Base-by-base conservation (phyloP, 2,113 vertebrate species). In the Tretioscincus oriximinensis region DNA sequence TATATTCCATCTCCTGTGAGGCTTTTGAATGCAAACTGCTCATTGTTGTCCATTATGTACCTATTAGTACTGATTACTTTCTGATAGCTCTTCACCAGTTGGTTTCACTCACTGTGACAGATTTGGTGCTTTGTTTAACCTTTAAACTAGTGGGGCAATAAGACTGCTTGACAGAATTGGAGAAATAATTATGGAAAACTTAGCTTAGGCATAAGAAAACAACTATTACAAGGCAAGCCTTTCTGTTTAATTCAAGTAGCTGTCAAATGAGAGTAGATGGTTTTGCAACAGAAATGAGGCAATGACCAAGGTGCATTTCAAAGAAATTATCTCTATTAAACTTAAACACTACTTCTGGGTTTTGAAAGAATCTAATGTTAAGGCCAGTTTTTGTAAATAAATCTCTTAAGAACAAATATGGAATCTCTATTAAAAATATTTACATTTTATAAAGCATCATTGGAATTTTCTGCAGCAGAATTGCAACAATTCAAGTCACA, bases 1-100 rank as follows among this genome's bases (percentile, higher is more conserved):
- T 97, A 94, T 84, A 87, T 95, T 96, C 94, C 94, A 94, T 97
- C 97, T 93, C 86, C 86, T 82, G 92, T 97, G 96, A 97, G 97
- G 93, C 94, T 97, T 97, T 96, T 97, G 94, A 95, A 95, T 92
- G 92, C 97, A 96, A 95, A 95, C 94, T 95, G 96, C 94, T 94
- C 95, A 95, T 96, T 96, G 96, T 96, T 97, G 96, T 94, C 96
- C 94, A 98, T 98, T 98, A 98, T 97, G 97, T 97, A 97, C 96
- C 97, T 97, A 99, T 99, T 99, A 98, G 96, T 94, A 95, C 96
- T 98, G 97, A 99, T 98, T 98, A 98, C 96, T 96, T 97, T 96
- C 96, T 98, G 96, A 97, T 98, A 97, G 96, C 91, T 84, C 91
- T 94, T 94, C 93, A 91, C 95, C 96, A 97, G 96, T 97, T 97